Percentiles rank a stretch among this genome's conserved stretches.
phyloP scores from a whole-genome alignment of 1,140 invertebrate genomes.

The Pseudomyrmex gracilis region DNA sequence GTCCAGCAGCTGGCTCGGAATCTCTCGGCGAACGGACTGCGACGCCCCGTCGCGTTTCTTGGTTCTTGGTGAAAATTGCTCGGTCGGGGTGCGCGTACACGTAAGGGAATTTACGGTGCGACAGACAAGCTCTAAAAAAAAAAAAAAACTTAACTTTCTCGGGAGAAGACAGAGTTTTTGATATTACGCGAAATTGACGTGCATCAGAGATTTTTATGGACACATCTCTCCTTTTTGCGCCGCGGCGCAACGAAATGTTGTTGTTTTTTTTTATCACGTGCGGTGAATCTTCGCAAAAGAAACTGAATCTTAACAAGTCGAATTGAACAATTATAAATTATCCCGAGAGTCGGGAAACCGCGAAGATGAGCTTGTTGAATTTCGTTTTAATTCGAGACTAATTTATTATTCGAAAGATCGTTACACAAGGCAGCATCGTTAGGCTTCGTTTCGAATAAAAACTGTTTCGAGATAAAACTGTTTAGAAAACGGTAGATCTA shows the following conservation, averaged over 20 bases:
- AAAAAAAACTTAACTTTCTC: conserved; percentile 66
- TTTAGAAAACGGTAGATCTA: neutral
- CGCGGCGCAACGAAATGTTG: conserved; percentile 17
- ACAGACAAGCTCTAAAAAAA: conserved; percentile 43
- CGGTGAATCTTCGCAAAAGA: neutral
- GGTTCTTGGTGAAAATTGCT: conserved; percentile 75
- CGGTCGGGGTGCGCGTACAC: conserved; percentile 51
- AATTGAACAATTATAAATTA: neutral
- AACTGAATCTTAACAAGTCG: neutral
- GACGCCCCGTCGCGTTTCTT: conserved; percentile 75
- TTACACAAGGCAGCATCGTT: neutral
- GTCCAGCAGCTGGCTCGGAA: conserved; percentile 77
- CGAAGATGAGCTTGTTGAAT: neutral
- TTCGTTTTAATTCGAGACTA: neutral
- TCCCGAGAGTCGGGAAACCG: neutral
- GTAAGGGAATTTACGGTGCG: conserved; percentile 45
- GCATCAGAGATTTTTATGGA: conserved; percentile 37
- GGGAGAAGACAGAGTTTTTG: conserved; percentile 2
- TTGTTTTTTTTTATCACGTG: neutral
- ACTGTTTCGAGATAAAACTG: neutral
- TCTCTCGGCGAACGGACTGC: conserved; percentile 67
- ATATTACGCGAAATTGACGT: conserved; percentile 46
- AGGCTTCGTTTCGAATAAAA: too few species aligned
- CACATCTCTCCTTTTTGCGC: neutral
- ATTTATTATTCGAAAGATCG: neutral